phyloP scores from a whole-genome alignment of 2,113 vertebrate species.

The Bostrychus sinensis region DNA sequence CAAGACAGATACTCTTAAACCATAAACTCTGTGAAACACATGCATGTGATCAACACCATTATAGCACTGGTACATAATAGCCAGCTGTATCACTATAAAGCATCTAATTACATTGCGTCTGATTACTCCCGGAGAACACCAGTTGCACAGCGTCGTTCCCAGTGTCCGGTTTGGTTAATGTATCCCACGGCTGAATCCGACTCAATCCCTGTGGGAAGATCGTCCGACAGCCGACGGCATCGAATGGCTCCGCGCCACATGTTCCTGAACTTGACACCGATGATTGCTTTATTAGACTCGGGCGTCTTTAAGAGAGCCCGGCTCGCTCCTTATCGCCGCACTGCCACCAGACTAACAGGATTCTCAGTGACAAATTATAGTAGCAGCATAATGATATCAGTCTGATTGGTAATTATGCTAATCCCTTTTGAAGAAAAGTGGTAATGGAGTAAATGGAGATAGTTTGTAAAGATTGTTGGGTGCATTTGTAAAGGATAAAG shows the following conservation, averaged over 20 bases:
- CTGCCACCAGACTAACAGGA: constrained; percentile 48
- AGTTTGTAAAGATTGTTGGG: constrained; percentile 19
- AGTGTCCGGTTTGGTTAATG: constrained; percentile 25
- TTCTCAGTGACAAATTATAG: constrained; percentile 55
- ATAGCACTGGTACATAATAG: neutral
- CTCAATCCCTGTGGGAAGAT: constrained; percentile 48
- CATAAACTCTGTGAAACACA: too few species aligned
- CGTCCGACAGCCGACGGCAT: constrained; percentile 32
- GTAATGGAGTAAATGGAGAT: constrained; percentile 35
- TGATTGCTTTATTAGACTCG: constrained; percentile 63
- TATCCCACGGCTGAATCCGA: constrained; percentile 41
- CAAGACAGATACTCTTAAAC: too few species aligned
- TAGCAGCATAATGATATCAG: constrained; percentile 51
- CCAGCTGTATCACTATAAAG: neutral
- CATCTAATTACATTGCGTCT: neutral
- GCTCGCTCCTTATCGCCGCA: constrained; percentile 46
- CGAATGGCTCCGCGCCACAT: constrained; percentile 50
- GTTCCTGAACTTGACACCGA: constrained; percentile 53
- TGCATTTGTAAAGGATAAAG: constrained; percentile 9
- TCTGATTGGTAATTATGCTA: constrained; percentile 57
- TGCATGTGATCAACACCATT: too few species aligned
- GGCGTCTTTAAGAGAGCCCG: constrained; percentile 38
- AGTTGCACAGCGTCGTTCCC: neutral
- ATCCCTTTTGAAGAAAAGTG: constrained; percentile 45
- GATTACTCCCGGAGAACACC: neutral